Conservation (phyloP, 2,113 vertebrate species). For the Elgaria multicarinata region DNA sequence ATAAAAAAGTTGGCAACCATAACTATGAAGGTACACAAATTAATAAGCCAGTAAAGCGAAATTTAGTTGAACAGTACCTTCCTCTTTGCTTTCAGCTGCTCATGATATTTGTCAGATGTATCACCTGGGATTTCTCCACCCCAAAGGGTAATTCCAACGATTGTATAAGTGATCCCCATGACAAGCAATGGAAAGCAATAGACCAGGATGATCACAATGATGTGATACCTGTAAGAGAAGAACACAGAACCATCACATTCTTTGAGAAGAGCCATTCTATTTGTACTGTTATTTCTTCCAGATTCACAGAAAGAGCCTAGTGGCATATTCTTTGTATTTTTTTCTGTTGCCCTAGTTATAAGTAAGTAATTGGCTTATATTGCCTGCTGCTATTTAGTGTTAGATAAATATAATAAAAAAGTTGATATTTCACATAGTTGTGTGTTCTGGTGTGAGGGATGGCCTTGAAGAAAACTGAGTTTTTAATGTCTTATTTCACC, state of each 20-base stretch:
- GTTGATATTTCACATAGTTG: no score
- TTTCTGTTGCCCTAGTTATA: no score
- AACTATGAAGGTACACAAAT: background rate
- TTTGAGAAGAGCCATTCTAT: slow-evolving; percentile 3
- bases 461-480: no score
- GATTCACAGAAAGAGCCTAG: no score
- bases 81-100: slow-evolving; percentile 94
- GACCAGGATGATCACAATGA: slow-evolving; percentile 90
- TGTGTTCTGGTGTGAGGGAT: no score
- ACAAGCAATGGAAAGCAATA: slow-evolving; percentile 92
- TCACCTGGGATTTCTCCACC: slow-evolving; percentile 96
- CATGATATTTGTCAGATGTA: slow-evolving; percentile 92
- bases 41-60: background rate
- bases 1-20: background rate
- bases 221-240: slow-evolving; percentile 86
- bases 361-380: no score
- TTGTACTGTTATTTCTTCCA: background rate
- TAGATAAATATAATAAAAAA: no score
- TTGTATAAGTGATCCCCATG: slow-evolving; percentile 96
- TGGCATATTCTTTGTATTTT: no score
- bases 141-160: slow-evolving; percentile 96
- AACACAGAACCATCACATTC: slow-evolving; percentile 10
- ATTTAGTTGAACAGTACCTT: slow-evolving; percentile 83
- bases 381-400: no score
- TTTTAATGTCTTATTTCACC: no score